These are phyloP conservation scores for Egretta garzetta DNA, from an alignment of 2,113 vertebrate species.

Conservation along the genomic window DNA sequence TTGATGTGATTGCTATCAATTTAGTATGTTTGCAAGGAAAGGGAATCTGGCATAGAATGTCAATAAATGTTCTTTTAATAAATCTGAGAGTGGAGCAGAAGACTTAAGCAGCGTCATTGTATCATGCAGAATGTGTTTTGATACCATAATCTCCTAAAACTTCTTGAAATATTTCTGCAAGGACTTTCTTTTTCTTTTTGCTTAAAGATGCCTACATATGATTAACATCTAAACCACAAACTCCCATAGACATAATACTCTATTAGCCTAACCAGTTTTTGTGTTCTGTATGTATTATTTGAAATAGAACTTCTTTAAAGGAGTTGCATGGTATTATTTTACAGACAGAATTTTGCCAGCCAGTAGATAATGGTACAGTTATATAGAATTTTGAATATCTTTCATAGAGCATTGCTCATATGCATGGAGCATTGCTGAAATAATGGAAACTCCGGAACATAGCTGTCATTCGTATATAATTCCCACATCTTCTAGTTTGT, in stretches of 20 bases:
- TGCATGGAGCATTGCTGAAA: not conserved
- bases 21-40: not conserved
- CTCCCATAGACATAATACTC: not conserved
- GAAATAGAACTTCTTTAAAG: not conserved
- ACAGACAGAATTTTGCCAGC: not conserved
- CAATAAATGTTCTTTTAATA: not conserved
- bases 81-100: not conserved
- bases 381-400: not conserved
- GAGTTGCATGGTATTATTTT: not conserved
- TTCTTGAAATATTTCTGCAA: not conserved
- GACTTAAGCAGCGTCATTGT: not conserved
- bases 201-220: not conserved
- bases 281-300: not conserved
- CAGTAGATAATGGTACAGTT: not conserved
- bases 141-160: not conserved
- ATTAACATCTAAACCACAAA: not conserved
- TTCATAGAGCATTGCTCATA: not conserved
- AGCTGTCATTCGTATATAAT: not conserved
- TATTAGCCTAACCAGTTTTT: not conserved
- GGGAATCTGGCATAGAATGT: not conserved
- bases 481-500: not conserved
- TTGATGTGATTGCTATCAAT: not conserved
- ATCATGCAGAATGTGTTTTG: not conserved
- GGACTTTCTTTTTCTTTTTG: not conserved
- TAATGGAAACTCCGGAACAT: not conserved